Evolutionary conservation across 2,888 invertebrate genomes (phyloP), one percentile per base, ranked within the genome.

Genomic region (Aporophyla nigra): DNA sequence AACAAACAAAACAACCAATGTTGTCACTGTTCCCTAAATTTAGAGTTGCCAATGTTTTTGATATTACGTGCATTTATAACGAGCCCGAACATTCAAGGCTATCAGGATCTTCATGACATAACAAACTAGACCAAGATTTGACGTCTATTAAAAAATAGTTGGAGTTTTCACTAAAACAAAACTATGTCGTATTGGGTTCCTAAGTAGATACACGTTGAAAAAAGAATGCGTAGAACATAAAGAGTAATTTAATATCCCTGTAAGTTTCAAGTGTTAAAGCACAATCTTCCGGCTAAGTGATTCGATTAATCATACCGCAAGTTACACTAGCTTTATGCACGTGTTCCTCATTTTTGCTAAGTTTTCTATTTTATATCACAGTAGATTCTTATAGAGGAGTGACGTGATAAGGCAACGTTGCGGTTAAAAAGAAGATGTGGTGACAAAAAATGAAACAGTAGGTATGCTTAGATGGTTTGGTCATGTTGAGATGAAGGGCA

Each of bases 241-340:
- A 19, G 21, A 49, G 69, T 70, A 62, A 84, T n/a, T 10, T 61
- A 67, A 79, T 81, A 81, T 58, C 56, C 33, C 7, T 61, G n/a
- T 40, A 33, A 27, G 65, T 56, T 69, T 61, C 56, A 68, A 46
- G 49, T 61, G 56, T 53, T 65, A 68, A 59, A 80, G 49, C 24
- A 51, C 73, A 54, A 66, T 24, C 61, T 84, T 73, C 74, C 84
- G 46, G 56, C 74, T 81, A 58, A 80, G 80, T 58, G 67, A 80
- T 61, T 58, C 61, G 24, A 84, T 81, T 66, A 62, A 70, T 84
- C 72, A 67, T 78, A 51, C 16, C 59, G 27, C 46, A 53, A 63
- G 43, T 27, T 62, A 16, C 27, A 71, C 71, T 78, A 83, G 14
- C 46, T 53, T 19, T 53, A 21, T 58, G 27, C 21, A 12, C 43